Base-by-base conservation (phyloP, 2,888 invertebrate genomes). In the Eristalis tenax region DNA sequence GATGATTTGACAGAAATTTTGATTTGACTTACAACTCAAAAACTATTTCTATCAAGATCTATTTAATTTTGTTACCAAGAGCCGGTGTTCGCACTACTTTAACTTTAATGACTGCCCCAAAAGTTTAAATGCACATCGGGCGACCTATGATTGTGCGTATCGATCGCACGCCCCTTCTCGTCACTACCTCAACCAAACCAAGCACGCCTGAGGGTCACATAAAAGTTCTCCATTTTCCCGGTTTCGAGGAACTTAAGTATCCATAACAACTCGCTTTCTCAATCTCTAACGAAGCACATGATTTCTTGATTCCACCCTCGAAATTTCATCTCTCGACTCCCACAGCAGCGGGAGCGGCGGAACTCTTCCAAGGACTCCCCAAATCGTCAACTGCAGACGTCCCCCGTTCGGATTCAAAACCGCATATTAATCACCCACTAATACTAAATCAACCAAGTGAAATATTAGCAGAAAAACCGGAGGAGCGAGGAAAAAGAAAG, bases 381-480 rank as follows among this genome's bases (percentile, higher is more conserved):
- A 50, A 63, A 32, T 79, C 88, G 76, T 83, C 61, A 88, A 82
- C 89, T 89, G 71, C 88, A 89, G 78, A 87, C 78, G 50, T 59
- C 59, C 3, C 61, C 73, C 32, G 10, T 28, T 61, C 32, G 40
- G 22, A 61, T 28, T 43, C 38, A 35, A 79, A 66, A 82, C 70
- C 83, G 35, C 61, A 77, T 73, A 80, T 83, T 80, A 87, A 87
- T 87, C 83, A 83, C 69, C 50, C 57, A 43, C 69, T 83, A 76
- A 87, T 73, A 83, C 83, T 87, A 87, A 83, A 83, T 87, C 87
- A 87, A 76, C 73, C 71, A 73, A 76, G 64, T 87, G 87, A 87
- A 87, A 80, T 87, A 87, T 87, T 78, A 69, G 75, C 68, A 50
- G 32, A 23, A 50, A 56, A 61, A 38, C n/a, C 64, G 57, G 22